Evolutionary conservation across 2,888 invertebrate genomes (phyloP).

Genomic region (Aporophyla nigra): DNA sequence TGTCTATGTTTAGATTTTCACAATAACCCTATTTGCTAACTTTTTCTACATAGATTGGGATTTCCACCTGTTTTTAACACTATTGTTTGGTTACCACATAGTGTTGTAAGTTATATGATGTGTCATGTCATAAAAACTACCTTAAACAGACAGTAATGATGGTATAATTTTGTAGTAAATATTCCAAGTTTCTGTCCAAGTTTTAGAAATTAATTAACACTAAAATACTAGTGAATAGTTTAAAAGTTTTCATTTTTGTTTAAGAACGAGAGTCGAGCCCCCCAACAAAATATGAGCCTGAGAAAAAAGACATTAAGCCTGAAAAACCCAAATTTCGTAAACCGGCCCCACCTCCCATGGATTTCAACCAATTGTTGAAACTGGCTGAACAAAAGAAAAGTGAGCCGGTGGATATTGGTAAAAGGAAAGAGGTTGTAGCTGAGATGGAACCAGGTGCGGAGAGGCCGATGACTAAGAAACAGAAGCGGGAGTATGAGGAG

Average conservation of each 20-base stretch:
- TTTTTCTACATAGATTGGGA: neutral
- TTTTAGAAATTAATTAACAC: neutral
- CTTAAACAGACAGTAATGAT: neutral
- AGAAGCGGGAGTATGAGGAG: conserved; percentile 94
- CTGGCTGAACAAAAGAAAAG: conserved; percentile 96
- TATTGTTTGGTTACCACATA: neutral
- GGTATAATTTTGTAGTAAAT: neutral
- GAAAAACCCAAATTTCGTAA: conserved; percentile 91
- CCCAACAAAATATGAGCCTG: conserved; percentile 83
- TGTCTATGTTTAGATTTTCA: neutral
- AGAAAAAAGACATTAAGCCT: conserved; percentile 83
- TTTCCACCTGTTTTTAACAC: neutral
- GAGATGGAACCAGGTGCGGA: conserved; percentile 91
- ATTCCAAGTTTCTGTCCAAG: neutral
- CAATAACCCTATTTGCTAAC: neutral
- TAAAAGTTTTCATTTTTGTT: neutral
- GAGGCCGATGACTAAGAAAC: conserved; percentile 95
- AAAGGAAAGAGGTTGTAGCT: conserved; percentile 78
- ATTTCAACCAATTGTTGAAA: conserved; percentile 95
- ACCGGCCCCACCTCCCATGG: conserved; percentile 93
- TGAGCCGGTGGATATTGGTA: conserved; percentile 92
- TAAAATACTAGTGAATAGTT: neutral
- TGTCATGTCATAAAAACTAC: neutral
- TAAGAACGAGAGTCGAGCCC: conserved; percentile 80
- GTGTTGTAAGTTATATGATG: neutral